Evolutionary conservation across 2,113 vertebrate genomes (phyloP).

Genomic region (Plecturocebus donacophilus): DNA sequence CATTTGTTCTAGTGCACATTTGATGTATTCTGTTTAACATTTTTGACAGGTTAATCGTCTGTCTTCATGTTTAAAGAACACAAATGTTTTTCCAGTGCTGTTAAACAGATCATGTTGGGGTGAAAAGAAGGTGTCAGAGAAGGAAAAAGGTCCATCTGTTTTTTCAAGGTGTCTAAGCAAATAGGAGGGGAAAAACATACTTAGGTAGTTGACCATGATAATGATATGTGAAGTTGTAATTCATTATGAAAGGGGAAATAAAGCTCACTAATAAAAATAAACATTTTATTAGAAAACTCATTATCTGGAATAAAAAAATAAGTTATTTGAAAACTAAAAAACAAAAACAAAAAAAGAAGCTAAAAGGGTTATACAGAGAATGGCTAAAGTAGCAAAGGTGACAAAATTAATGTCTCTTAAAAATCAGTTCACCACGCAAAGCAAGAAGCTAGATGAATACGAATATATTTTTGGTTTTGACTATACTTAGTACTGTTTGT

Average conservation of each 20-base stretch:
- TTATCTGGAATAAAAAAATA: conserved; percentile 28
- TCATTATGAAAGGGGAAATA: conserved; percentile 49
- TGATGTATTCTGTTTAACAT: not conserved
- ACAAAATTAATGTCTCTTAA: conserved; percentile 43
- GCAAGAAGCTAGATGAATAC: not conserved
- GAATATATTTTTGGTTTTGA: conserved; percentile 26
- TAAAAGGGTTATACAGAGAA: not conserved
- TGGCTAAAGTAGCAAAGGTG: not conserved
- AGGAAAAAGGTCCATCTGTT: not conserved
- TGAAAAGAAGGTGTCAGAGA: not conserved
- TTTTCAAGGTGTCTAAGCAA: conserved; percentile 31
- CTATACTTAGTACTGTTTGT: conserved; percentile 38
- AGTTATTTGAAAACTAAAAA: conserved; percentile 43
- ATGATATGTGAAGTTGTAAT: not conserved
- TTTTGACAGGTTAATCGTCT: conserved; percentile 51
- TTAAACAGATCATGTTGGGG: not conserved
- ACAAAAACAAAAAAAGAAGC: conserved; percentile 2
- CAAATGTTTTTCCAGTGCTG: conserved; percentile 30
- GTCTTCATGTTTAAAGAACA: conserved; percentile 59
- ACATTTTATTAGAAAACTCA: not conserved
- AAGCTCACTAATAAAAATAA: conserved; percentile 16
- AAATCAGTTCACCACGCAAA: conserved; percentile 36
- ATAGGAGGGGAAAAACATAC: not conserved
- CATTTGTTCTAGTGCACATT: not conserved
- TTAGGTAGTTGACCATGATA: not conserved